phyloP scores from a whole-genome alignment of 2,797 vertebrate genomes.

The Sebastes hubbsi region DNA sequence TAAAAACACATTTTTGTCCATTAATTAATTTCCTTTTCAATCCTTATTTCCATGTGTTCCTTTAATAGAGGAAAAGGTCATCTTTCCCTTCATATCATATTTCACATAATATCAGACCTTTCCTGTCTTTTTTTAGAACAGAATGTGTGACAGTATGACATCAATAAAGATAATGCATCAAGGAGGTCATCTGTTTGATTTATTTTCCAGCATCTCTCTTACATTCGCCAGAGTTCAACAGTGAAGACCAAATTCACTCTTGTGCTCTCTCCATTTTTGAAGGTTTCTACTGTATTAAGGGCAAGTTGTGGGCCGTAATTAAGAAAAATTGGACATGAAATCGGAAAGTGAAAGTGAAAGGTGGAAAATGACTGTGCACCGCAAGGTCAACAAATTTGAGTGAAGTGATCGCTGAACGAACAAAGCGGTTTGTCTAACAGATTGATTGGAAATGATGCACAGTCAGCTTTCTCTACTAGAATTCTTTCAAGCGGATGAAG shows the following conservation, averaged over 20 bases:
- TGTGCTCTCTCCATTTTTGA: not conserved
- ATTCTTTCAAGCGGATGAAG: not conserved
- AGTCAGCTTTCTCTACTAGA: conserved; percentile 9
- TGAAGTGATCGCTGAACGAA: conserved; percentile 13
- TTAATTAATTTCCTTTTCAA: not conserved
- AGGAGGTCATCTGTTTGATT: not conserved
- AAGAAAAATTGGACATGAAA: conserved; percentile 36
- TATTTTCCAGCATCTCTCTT: not conserved
- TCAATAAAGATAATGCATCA: not conserved
- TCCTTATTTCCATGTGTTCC: not conserved
- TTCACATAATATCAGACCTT: not conserved
- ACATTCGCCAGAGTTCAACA: not conserved
- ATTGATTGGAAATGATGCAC: conserved; percentile 17
- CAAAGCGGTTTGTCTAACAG: conserved; percentile 4
- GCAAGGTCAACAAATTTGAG: conserved; percentile 46
- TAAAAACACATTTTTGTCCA: not conserved
- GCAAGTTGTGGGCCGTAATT: conserved; percentile 7
- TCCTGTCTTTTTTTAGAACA: not conserved
- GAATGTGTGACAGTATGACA: not conserved
- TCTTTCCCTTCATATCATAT: not conserved
- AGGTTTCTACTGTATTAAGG: not conserved
- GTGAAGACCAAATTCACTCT: conserved; percentile 1
- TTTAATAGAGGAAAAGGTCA: not conserved
- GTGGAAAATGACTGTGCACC: conserved; percentile 35
- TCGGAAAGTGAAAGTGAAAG: conserved; percentile 49